Evolutionary conservation across 2,113 vertebrate genomes (phyloP), one percentile per base, ranked within the genome.

Genomic region (Larimichthys crocea): DNA sequence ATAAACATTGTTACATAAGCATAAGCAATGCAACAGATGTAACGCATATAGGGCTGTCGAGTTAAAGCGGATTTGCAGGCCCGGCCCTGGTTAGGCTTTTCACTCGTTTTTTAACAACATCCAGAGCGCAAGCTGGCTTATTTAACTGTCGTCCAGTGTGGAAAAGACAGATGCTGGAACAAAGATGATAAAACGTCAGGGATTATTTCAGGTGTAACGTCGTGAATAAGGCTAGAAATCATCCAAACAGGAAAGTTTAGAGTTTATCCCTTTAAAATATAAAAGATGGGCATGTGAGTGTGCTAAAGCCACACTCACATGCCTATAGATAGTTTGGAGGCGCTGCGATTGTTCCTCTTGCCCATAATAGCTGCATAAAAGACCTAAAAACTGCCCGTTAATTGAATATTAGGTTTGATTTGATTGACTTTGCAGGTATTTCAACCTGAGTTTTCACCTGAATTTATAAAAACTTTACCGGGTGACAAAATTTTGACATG

Each of bases 1-100:
- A 64, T 53, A 59, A 77, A 52, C 57, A 31, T 9, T 8, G 73
- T 64, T 68, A 65, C 26, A 9, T 69, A 69, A 80, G 56, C 1
- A 77, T 46, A 26, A 72, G 31, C 44, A 55, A 66, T 11, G 48
- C 55, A 74, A 42, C 62, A 62, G 53, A 78, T 48, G 29, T 14
- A 52, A 57, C 22, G 19, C 29, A 12, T 35, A 56, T 3, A 48
- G 1, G 16, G 10, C 5, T 26, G 0, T 22, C 29, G 16, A 2
- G 20, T 19, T 26, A 14, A 46, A 31, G 11, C 11, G 5, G 14
- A 29, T 22, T 20, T 35, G n/a, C 40, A 64, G 35, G 22, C 22
- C 8, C 3, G 3, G n/a, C 8, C 22, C 44, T 26, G 22, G 14
- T 55, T 8, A 53, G 19, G 3, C 5, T 63, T 22, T 19, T 24